These are phyloP conservation scores for Piscicola geometra DNA, from an alignment of 2,888 invertebrate species.

Conservation along the genomic window DNA sequence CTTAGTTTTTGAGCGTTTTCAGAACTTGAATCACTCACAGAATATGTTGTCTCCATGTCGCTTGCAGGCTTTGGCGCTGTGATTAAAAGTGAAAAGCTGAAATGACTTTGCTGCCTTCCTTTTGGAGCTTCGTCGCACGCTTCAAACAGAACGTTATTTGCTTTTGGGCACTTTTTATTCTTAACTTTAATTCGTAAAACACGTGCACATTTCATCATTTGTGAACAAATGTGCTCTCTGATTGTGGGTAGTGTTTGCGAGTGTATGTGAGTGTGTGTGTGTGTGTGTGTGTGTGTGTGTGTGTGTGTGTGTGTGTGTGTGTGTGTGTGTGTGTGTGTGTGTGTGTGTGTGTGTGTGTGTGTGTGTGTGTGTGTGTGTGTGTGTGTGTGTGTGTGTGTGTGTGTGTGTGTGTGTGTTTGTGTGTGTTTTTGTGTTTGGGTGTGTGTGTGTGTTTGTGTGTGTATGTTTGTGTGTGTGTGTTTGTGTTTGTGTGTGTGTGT, in stretches of 20 bases:
- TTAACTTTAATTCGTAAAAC: too few relatives aligned
- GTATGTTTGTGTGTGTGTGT: slow-evolving; percentile 16
- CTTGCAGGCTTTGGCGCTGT: too few relatives aligned
- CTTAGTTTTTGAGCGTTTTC: too few relatives aligned
- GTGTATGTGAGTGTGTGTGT: slow-evolving; percentile 16
- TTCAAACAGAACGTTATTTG: too few relatives aligned
- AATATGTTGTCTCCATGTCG: too few relatives aligned
- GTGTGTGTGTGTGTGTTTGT: slow-evolving; percentile 16
- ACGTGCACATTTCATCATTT: too few relatives aligned
- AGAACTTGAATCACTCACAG: too few relatives aligned
- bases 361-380: slow-evolving; percentile 19
- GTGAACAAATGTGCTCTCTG: too few relatives aligned
- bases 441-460: slow-evolving; percentile 16
- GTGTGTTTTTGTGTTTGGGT: slow-evolving; percentile 5
- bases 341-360: slow-evolving; percentile 19
- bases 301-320: slow-evolving; percentile 19
- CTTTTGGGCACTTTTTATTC: too few relatives aligned
- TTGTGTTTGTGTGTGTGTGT: slow-evolving; percentile 13
- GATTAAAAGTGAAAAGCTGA: too few relatives aligned
- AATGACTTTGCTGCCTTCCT: too few relatives aligned
- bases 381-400: slow-evolving; percentile 19
- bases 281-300: slow-evolving; percentile 18
- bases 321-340: slow-evolving; percentile 19
- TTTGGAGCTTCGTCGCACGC: too few relatives aligned
- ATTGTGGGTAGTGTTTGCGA: background rate